Conservation (phyloP, 2,113 vertebrate species). For the Actinemys pallida region DNA sequence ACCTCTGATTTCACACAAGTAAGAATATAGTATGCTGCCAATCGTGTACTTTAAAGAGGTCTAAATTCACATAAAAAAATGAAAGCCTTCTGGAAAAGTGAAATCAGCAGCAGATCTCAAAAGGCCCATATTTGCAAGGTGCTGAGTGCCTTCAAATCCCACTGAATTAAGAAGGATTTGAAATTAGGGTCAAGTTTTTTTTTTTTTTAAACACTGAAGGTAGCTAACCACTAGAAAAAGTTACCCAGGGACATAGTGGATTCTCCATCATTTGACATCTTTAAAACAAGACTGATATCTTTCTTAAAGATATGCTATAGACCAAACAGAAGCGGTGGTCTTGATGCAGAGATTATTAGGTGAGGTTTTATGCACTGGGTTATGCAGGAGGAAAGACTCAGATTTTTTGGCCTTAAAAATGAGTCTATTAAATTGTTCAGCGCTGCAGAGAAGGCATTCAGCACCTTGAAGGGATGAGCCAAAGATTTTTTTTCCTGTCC, state of each 20-base stretch:
- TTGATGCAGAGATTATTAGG: background rate
- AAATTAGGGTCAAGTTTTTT: background rate
- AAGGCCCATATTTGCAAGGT: background rate
- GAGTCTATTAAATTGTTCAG: background rate
- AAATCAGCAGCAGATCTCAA: conserved; percentile 33
- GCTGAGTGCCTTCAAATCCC: conserved; percentile 16
- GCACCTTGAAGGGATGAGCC: background rate
- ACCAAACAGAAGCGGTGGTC: background rate
- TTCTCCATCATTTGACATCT: background rate
- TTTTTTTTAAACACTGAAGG: background rate
- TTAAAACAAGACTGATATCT: background rate
- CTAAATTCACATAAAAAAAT: conserved; percentile 41
- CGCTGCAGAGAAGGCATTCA: background rate
- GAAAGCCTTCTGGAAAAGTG: background rate
- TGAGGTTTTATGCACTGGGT: rapidly evolving
- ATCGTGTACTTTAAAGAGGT: background rate
- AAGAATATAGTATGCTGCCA: conserved; percentile 19
- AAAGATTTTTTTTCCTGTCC: background rate
- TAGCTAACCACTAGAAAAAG: background rate
- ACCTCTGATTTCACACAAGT: rapidly evolving
- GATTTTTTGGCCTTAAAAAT: background rate
- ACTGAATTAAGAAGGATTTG: conserved; percentile 34
- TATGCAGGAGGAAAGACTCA: background rate
- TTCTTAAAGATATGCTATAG: background rate
- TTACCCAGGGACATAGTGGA: background rate